Base-by-base conservation (phyloP, 2,113 vertebrate genomes). In the Ramphastos sulfuratus region DNA sequence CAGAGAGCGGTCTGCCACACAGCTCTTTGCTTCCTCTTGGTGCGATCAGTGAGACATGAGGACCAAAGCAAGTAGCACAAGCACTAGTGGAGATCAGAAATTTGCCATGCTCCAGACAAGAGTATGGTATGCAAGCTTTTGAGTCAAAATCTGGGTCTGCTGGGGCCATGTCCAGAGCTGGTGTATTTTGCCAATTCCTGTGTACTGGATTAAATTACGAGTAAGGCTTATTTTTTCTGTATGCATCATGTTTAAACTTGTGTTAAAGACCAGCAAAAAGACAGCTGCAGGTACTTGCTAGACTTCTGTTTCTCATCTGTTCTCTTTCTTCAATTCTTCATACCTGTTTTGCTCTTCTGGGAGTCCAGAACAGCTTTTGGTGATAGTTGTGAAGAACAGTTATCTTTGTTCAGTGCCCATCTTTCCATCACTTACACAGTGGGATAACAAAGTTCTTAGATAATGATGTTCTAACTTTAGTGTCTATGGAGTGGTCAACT, bases 1-100 rank as follows among this genome's bases (percentile, higher is more conserved):
- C 58, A 78, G 80, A 8, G 44, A 89, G 59, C 81, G 81, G 89
- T 71, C 75, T 94, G 78, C 81, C 31, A 76, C 82, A 86, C 85
- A 85, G 88, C 25, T 85, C 46, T 65, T 89, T 87, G 60, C 67
- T 37, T 83, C 50, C 72, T 74, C 71, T 63, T 82, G 73, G 80
- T 76, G 60, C 97, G 96, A 96, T 97, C 95, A 96, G 89, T 30
- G 74, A 84, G 91, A 81, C 74, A 33, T 87, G 21, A 73, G 89
- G 87, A 94, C 74, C 13, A 60, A 94, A 92, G 84, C 93, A 91
- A 90, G 91, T 61, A 71, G 87, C 59, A 33, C 65, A 89, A 46
- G 71, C 10, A 0, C 82, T 81, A 52, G 65, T 39, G 60, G 69
- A 92, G 91, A 91, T 85, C 64, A 91, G 85, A 95, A 89, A 90